Evolutionary conservation across 2,888 invertebrate genomes (phyloP).

Genomic region (Hydropsyche betteni): DNA sequence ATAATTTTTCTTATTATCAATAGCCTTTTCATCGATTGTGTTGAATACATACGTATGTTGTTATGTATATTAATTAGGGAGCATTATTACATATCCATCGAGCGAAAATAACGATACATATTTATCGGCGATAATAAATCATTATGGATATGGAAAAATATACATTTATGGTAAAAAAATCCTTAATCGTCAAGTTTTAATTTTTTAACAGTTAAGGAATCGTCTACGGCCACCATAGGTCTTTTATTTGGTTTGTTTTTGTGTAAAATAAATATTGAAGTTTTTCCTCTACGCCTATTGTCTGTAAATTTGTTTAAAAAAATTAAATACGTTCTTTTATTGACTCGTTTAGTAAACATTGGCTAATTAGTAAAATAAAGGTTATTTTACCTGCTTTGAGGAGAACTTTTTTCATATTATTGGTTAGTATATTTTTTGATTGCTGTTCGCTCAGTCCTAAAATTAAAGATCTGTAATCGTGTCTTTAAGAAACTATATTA

Average conservation of each 20-base stretch:
- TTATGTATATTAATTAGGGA: too few species aligned
- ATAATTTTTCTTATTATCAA: too few species aligned
- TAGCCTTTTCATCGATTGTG: too few species aligned
- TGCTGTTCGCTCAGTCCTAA: slow-evolving; percentile 77
- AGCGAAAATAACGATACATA: too few species aligned
- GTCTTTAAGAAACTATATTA: slow-evolving; percentile 17
- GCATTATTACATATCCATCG: too few species aligned
- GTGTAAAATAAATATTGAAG: slow-evolving; percentile 45
- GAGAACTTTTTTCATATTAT: slow-evolving; percentile 69
- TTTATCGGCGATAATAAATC: too few species aligned
- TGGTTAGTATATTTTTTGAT: slow-evolving; percentile 71
- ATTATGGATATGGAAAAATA: too few species aligned
- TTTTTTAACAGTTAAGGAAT: neutral
- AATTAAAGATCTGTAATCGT: slow-evolving; percentile 67
- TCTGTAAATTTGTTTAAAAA: slow-evolving; percentile 36
- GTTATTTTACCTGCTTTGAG: slow-evolving; percentile 66
- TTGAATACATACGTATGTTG: too few species aligned
- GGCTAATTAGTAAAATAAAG: too few species aligned
- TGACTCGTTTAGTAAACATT: neutral
- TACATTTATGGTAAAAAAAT: neutral
- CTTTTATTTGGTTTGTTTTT: slow-evolving; percentile 7
- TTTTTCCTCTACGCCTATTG: slow-evolving; percentile 48
- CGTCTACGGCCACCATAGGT: neutral
- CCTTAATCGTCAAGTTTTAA: slow-evolving; percentile 14
- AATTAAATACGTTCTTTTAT: neutral